Evolutionary conservation across 1,140 invertebrate genomes (phyloP), one percentile per base, ranked within the genome.

Genomic region (Teleopsis dalmanni): DNA sequence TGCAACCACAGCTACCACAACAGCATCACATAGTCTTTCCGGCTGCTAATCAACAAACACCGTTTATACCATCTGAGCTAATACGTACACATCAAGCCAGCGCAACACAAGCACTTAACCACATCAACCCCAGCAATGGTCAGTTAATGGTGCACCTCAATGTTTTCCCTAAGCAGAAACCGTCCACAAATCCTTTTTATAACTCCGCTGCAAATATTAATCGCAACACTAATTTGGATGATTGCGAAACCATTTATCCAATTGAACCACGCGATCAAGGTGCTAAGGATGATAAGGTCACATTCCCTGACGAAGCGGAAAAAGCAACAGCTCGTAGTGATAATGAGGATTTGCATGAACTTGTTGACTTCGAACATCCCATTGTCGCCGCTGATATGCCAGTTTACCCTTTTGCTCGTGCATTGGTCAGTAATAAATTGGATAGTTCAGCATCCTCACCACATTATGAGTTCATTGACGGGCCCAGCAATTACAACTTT

Each of bases 291-390:
- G 41, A 47, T 22, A 25, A 27, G 9, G 25, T 33, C 10, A 44
- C 27, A 34, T 38, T 22, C 9, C 26, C 21, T 13, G 34, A 27
- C 13, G 56, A 50, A 8, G 35, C 34, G 31, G 34, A 27, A 14
- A 56, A 50, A 8, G 35, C 34, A 34, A 64, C 67, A 38, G 65
- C 61, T 11, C 64, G 64, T 23, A 66, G 64, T 33, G 64, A 67
- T 37, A 54, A 19, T 10, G 21, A 22, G 10, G 48, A 44, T 10
- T 35, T 26, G 18, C 33, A 47, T 27, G 59, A 57, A 14, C 42
- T 67, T 4, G 56, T 67, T 11, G 64, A 67, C 43, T 67, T 67
- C 31, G 64, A 67, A 49, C 64, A 67, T 56, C 64, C 64, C 1
- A 67, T 67, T 54, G 64, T 67, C 31, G 64, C 64, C 0, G 61